Conservation (phyloP, 2,113 vertebrate genomes). For the Galbula dea region DNA sequence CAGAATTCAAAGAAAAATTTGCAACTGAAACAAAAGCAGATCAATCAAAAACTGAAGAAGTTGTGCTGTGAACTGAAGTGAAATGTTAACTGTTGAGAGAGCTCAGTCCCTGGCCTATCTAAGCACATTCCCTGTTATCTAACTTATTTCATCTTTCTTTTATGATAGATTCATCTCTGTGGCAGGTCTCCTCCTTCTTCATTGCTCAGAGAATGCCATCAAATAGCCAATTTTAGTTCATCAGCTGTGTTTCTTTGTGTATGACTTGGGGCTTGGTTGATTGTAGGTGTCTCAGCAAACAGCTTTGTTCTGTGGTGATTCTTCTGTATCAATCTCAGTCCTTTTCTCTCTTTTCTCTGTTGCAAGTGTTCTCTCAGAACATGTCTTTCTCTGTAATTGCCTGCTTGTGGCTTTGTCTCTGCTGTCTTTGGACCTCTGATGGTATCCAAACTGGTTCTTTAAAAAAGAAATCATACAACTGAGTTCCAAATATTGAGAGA, state of each 20-base stretch:
- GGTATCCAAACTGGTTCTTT: not conserved
- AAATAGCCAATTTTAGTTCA: not conserved
- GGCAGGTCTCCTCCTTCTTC: not conserved
- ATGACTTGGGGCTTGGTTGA: not conserved
- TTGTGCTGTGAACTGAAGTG: not conserved
- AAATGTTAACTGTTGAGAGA: not conserved
- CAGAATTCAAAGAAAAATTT: not conserved
- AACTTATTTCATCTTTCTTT: not conserved
- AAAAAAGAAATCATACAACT: not conserved
- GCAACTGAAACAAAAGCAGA: not conserved
- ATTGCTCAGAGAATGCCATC: not conserved
- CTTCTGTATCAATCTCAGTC: not conserved
- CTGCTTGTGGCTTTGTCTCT: not conserved
- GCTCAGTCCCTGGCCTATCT: not conserved
- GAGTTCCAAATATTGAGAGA: not conserved
- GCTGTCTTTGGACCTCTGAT: not conserved
- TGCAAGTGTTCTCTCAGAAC: not conserved
- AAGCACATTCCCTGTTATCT: not conserved
- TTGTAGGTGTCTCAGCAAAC: not conserved
- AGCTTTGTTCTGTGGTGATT: not conserved
- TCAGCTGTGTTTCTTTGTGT: not conserved
- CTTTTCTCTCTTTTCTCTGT: not conserved
- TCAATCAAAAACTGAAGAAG: not conserved
- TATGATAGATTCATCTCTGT: not conserved
- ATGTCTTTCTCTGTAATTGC: not conserved